Percentiles rank a stretch among this genome's conserved stretches.
Evolutionary conservation across 2,888 invertebrate genomes (phyloP).

Genomic region (Euplagia quadripunctaria): DNA sequence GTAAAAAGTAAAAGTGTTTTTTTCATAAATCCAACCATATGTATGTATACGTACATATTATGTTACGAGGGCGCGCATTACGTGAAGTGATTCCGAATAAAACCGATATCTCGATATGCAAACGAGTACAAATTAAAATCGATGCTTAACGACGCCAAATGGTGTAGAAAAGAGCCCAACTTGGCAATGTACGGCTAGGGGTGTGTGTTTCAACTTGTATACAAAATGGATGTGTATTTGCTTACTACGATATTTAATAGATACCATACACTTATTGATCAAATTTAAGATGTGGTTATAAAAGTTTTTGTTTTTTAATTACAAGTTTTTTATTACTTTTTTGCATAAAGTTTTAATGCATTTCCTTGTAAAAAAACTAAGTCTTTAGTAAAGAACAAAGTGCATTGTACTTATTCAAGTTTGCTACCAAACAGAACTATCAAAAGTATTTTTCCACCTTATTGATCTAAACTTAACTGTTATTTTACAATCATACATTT

Average conservation of each 20-base stretch:
- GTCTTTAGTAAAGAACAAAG: no score
- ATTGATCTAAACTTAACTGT: neutral
- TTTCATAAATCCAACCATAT: constrained; percentile 47
- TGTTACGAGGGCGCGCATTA: constrained; percentile 53
- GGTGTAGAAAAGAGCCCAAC: constrained; percentile 68
- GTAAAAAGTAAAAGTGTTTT: constrained; percentile 25
- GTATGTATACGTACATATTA: constrained; percentile 11
- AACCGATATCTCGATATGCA: constrained; percentile 51
- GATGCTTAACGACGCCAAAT: constrained; percentile 64
- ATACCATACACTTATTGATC: neutral
- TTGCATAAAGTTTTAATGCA: no score
- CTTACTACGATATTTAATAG: neutral
- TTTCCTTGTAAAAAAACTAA: no score
- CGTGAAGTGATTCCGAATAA: constrained; percentile 55
- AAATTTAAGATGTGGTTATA: no score
- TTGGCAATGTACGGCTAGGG: constrained; percentile 62
- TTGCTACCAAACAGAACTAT: no score
- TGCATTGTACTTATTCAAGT: no score
- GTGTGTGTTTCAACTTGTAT: constrained; percentile 30
- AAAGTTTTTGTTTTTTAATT: no score
- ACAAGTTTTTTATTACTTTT: no score
- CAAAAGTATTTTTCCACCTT: no score
- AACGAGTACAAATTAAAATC: constrained; percentile 65
- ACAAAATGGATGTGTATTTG: neutral
- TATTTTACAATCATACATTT: neutral